Evolutionary conservation across 2,113 vertebrate genomes (phyloP), one percentile per base, ranked within the genome.

Genomic region (Rhabdornis inornatus): DNA sequence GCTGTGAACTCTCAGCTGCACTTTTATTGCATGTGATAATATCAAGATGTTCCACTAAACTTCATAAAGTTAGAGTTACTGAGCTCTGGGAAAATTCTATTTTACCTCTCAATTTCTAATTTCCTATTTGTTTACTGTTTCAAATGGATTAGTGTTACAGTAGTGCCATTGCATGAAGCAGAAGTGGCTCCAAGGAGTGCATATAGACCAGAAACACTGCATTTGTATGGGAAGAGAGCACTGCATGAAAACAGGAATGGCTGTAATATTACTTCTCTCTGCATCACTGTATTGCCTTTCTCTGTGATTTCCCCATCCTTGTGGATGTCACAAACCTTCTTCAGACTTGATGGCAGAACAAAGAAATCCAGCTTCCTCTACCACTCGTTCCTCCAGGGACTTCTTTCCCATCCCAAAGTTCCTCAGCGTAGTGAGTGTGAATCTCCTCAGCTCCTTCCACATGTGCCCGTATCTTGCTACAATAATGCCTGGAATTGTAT

Each of bases 381-480:
- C 81, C 90, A 99, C 98, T 92, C 93, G 97, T 19, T 98, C 89
- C 90, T 98, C 98, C 98, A 98, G 96, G 5, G 98, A 97, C 83
- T 96, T 97, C 91, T 99, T 99, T 90, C 98, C 98, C 94, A 99
- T 94, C 30, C 98, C 98, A 37, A 99, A 98, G 92, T 98, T 98
- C 90, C 97, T 98, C 91, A 99, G 52, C 1, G 98, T 98, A 71
- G 91, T 96, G 53, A 99, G 42, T 0, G 97, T 78, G 74, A 99
- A 99, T 56, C 96, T 98, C 13, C 98, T 97, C 87, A 97, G 96
- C 37, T 99, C 98, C 35, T 89, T 98, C 98, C 98, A 99, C 8
- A 15, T 8, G 0, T n/a, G 45, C 2, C 98, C 98, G 0, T 98
- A 98, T 55, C 76, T 96, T 8, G 97, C 98, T 10, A 98, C 0